Conservation (phyloP, 2,797 vertebrate genomes). For the Setipinna tenuifilis region DNA sequence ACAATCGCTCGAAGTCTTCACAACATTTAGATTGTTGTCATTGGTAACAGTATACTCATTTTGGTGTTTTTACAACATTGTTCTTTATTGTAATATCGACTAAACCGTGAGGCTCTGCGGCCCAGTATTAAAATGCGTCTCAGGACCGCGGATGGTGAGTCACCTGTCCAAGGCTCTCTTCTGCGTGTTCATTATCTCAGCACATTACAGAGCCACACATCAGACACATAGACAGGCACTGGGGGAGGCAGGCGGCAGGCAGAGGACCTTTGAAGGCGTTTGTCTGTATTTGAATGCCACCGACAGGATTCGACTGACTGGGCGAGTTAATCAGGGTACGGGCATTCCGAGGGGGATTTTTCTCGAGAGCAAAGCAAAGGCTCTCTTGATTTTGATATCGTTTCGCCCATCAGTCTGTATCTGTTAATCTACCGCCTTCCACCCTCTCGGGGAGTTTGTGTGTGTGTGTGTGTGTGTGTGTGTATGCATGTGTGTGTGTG, state of each 20-base stretch:
- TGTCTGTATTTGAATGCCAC: neutral
- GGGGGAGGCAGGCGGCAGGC: neutral
- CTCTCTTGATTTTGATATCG: neutral
- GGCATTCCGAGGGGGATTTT: neutral
- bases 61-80: too few relatives aligned
- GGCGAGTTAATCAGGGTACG: neutral
- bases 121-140: too few relatives aligned
- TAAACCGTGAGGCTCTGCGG: too few relatives aligned
- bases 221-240: neutral
- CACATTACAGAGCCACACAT: neutral
- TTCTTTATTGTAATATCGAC: too few relatives aligned
- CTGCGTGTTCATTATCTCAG: neutral
- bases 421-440: neutral
- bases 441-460: neutral
- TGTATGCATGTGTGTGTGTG: too few relatives aligned
- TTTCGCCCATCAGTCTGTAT: neutral
- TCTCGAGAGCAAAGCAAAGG: neutral
- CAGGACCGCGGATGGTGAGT: too few relatives aligned
- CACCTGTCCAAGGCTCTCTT: neutral
- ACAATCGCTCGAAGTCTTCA: too few relatives aligned
- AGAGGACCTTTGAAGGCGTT: constrained; percentile 8
- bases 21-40: too few relatives aligned
- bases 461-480: too few relatives aligned
- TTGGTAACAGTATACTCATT: too few relatives aligned
- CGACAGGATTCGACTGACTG: neutral